Evolutionary conservation across 2,797 vertebrate genomes (phyloP).

Genomic region (Corythornis leucogaster): DNA sequence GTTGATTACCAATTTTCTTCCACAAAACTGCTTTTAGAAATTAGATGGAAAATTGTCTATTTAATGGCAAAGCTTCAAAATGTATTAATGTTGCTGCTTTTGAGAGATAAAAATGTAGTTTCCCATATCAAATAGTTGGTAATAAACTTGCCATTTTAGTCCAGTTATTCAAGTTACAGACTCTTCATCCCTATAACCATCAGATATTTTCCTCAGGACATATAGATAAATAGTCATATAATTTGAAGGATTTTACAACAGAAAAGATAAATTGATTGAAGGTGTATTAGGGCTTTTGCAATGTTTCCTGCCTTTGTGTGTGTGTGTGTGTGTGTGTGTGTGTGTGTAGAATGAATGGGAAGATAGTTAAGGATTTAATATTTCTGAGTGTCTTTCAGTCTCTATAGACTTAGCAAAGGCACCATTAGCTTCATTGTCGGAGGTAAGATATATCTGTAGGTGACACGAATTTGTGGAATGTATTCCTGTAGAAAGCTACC

Average conservation of each 20-base stretch:
- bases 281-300: neutral
- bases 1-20: constrained; percentile 60
- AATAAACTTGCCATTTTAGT: constrained; percentile 1
- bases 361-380: neutral
- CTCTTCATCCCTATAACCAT: neutral
- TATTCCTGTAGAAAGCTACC: neutral
- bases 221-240: neutral
- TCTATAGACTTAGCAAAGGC: neutral
- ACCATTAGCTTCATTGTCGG: neutral
- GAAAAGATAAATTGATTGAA: neutral
- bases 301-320: neutral
- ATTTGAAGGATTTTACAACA: neutral
- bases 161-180: neutral
- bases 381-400: neutral
- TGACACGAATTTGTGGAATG: neutral
- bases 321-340: no score
- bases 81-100: neutral
- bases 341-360: neutral
- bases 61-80: constrained; percentile 41
- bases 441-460: neutral
- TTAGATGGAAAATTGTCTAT: constrained; percentile 19
- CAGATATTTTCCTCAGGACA: neutral
- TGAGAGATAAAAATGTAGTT: constrained; percentile 8
- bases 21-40: constrained; percentile 35
- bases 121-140: neutral